A percentile compares a stretch with the other conserved stretches of the same genome.
phyloP scores from a whole-genome alignment of 2,797 vertebrate genomes.

The Emys orbicularis region DNA sequence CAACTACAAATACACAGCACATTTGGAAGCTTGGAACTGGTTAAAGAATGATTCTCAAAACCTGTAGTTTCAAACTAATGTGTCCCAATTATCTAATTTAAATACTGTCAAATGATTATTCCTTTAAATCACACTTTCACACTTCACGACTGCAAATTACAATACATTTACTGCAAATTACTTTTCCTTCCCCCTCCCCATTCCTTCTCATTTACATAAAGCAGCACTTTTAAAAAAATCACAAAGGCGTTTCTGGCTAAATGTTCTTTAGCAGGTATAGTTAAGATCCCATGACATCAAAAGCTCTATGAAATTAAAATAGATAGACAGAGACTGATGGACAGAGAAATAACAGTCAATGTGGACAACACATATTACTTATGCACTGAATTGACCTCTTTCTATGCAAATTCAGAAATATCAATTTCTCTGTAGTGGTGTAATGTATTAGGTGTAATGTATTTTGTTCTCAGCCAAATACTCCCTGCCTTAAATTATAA shows the following conservation, averaged over 20 bases:
- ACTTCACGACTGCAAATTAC: slow-evolving; percentile 73
- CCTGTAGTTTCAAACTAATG: slow-evolving; percentile 61
- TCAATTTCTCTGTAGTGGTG: fast-evolving
- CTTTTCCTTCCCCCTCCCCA: slow-evolving; percentile 66
- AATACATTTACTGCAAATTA: slow-evolving; percentile 74
- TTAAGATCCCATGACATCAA: slow-evolving; percentile 70
- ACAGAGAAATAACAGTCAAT: background rate
- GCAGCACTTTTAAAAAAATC: slow-evolving; percentile 77
- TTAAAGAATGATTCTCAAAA: slow-evolving; percentile 47
- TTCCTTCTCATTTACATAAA: slow-evolving; percentile 79
- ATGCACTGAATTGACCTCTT: fast-evolving
- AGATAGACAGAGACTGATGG: slow-evolving; percentile 45
- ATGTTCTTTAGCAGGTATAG: slow-evolving; percentile 60
- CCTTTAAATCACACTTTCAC: slow-evolving; percentile 75
- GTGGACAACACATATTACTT: fast-evolving
- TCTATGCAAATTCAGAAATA: background rate
- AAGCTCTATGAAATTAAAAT: slow-evolving; percentile 74
- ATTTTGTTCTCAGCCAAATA: slow-evolving; percentile 18
- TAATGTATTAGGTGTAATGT: background rate
- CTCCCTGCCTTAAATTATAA: background rate
- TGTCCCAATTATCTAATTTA: slow-evolving; percentile 74
- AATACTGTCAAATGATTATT: slow-evolving; percentile 74
- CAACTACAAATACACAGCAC: background rate
- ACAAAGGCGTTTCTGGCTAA: slow-evolving; percentile 80
- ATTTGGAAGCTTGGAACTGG: slow-evolving; percentile 17